Evolutionary conservation across 1,140 invertebrate genomes (phyloP).

Genomic region (honey bee (Apis mellifera)): DNA sequence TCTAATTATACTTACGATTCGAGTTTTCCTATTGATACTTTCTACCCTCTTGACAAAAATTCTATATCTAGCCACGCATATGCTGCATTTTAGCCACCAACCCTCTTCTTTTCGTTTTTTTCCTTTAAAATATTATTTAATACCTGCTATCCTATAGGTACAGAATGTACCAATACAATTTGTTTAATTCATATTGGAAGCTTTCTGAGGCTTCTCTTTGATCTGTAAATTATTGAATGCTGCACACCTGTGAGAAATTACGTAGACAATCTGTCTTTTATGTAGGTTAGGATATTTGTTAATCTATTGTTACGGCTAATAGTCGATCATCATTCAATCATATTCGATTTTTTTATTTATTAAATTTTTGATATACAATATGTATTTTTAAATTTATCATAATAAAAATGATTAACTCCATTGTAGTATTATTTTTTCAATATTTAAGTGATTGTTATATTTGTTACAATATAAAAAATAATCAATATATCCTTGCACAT

Average conservation of each 20-base stretch:
- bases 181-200: slow-evolving; percentile 58
- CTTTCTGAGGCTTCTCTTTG: slow-evolving; percentile 70
- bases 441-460: not conserved
- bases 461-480: slow-evolving; percentile 20
- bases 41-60: slow-evolving; percentile 54
- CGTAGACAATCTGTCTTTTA: slow-evolving; percentile 43
- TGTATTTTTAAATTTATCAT: not conserved
- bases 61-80: slow-evolving; percentile 70
- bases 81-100: slow-evolving; percentile 66
- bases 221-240: slow-evolving; percentile 72
- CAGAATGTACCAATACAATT: slow-evolving; percentile 57
- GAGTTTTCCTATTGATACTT: slow-evolving; percentile 64
- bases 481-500: not conserved
- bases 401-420: not conserved
- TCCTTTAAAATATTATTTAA: slow-evolving; percentile 76
- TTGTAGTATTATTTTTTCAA: not conserved
- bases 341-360: not conserved
- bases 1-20: slow-evolving; percentile 75
- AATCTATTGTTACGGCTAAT: slow-evolving; percentile 4
- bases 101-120: slow-evolving; percentile 52
- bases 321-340: not conserved
- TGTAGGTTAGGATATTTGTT: slow-evolving; percentile 68
- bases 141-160: slow-evolving; percentile 78
- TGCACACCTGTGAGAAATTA: slow-evolving; percentile 70
- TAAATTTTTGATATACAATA: not conserved